phyloP scores from a whole-genome alignment of 2,888 invertebrate species.

The Leptopilina syphax region DNA sequence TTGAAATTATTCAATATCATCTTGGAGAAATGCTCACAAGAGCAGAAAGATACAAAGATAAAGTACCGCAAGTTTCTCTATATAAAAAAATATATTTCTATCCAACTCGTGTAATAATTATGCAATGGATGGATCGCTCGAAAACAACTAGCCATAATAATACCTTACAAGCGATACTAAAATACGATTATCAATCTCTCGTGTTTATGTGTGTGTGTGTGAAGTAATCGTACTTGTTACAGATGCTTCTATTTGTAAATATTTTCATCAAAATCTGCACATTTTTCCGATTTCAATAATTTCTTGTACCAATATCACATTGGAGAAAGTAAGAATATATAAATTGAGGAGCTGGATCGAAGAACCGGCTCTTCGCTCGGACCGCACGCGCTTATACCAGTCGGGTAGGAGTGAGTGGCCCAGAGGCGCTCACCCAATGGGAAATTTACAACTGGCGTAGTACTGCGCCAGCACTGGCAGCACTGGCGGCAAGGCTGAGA shows the following conservation, averaged over 20 bases:
- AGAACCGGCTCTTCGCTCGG: too few species aligned
- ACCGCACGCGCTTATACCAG: too few species aligned
- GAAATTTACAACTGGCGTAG: too few species aligned
- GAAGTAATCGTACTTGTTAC: slow-evolving; percentile 20
- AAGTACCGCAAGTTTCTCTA: slow-evolving; percentile 32
- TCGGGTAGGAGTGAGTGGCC: too few species aligned
- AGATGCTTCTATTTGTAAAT: not conserved
- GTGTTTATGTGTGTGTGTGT: not conserved
- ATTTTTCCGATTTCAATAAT: too few species aligned
- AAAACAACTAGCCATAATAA: slow-evolving; percentile 31
- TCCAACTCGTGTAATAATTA: slow-evolving; percentile 34
- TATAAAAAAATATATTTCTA: slow-evolving; percentile 12
- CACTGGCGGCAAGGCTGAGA: too few species aligned
- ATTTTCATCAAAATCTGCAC: too few species aligned
- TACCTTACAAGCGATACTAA: slow-evolving; percentile 33
- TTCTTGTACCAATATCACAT: too few species aligned
- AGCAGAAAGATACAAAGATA: slow-evolving; percentile 37
- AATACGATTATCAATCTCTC: slow-evolving; percentile 32
- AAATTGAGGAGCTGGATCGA: too few species aligned
- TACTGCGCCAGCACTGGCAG: too few species aligned
- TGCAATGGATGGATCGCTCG: slow-evolving; percentile 33
- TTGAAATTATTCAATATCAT: slow-evolving; percentile 32
- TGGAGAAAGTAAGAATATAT: too few species aligned
- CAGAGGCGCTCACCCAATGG: too few species aligned
- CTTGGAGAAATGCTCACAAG: slow-evolving; percentile 29